Evolutionary conservation across 2,113 vertebrate genomes (phyloP).

Genomic region (Stegastes partitus): DNA sequence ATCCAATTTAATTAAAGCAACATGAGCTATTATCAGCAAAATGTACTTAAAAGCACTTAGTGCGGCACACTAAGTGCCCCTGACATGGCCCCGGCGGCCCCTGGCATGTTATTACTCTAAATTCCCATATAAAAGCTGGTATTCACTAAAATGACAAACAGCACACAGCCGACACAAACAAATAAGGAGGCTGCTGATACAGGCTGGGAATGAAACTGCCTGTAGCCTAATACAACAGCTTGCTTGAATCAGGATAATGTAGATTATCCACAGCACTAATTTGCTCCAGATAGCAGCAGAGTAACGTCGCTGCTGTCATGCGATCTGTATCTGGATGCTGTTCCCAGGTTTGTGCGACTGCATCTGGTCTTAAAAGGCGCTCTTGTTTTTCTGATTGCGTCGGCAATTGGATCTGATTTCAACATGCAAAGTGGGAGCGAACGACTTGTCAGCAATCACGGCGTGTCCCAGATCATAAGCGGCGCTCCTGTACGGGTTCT

Average conservation of each 20-base stretch:
- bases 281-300: too few species aligned
- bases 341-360: too few species aligned
- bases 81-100: neutral
- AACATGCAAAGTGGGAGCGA: too few species aligned
- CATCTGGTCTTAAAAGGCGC: too few species aligned
- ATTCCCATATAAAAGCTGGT: conserved; percentile 2
- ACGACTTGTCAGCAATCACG: too few species aligned
- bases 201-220: neutral
- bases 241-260: neutral
- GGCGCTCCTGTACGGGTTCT: too few species aligned
- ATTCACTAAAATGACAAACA: neutral
- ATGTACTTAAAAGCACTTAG: neutral
- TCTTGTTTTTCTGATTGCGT: too few species aligned
- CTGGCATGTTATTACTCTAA: conserved; percentile 2
- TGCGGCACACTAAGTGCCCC: neutral
- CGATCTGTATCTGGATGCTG: too few species aligned
- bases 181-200: neutral
- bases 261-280: neutral
- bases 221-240: neutral
- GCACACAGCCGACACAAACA: neutral
- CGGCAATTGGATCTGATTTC: too few species aligned
- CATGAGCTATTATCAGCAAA: neutral
- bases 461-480: too few species aligned
- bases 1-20: neutral
- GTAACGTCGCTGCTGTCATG: too few species aligned